phyloP scores from a whole-genome alignment of 2,797 vertebrate species.

The Characodon lateralis region DNA sequence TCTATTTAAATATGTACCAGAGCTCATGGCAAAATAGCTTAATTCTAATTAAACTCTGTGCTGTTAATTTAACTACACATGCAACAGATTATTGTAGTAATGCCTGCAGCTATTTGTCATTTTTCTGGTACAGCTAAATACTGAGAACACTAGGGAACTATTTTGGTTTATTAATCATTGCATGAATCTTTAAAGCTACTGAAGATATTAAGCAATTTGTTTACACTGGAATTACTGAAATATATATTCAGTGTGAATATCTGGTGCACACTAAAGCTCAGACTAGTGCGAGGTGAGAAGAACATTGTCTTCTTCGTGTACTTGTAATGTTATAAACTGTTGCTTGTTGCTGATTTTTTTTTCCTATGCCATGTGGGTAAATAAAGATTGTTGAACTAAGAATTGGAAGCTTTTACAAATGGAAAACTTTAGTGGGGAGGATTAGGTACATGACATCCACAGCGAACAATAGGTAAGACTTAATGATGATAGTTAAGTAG shows the following conservation, averaged over 20 bases:
- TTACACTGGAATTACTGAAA: conserved; percentile 27
- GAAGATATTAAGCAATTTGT: conserved; percentile 13
- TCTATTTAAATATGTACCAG: neutral
- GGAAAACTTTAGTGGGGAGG: neutral
- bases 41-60: neutral
- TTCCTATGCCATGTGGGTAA: neutral
- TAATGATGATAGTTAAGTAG: neutral
- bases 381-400: neutral
- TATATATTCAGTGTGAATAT: conserved; percentile 1
- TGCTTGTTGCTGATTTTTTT: neutral
- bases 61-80: neutral
- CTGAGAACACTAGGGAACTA: conserved; percentile 6
- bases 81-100: neutral
- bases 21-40: neutral
- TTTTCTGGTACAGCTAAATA: neutral
- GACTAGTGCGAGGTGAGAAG: neutral
- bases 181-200: neutral
- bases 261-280: conserved; percentile 4
- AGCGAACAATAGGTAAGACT: neutral
- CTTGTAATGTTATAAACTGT: neutral
- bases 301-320: neutral
- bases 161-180: conserved; percentile 10
- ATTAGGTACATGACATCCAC: conserved; percentile 1
- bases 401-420: neutral
- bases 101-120: neutral